A percentile compares a stretch with the other conserved stretches of the same genome.
Evolutionary conservation across 2,888 invertebrate species (phyloP).

Genomic region (Trichogramma dendrolimi): DNA sequence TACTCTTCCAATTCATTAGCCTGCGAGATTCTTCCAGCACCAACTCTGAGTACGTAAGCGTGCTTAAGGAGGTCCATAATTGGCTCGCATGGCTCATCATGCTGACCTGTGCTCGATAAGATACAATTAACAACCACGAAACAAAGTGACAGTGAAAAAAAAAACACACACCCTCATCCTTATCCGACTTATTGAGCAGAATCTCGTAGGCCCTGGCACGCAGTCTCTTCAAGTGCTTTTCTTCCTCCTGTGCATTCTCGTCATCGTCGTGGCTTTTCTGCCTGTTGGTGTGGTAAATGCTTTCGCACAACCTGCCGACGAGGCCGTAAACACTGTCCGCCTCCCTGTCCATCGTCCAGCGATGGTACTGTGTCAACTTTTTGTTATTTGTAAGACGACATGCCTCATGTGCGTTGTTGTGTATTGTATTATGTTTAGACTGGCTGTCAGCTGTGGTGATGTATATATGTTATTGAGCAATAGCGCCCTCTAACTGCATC

Average conservation of each 20-base stretch:
- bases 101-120: slow-evolving; percentile 16
- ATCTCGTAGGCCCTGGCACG: slow-evolving; percentile 44
- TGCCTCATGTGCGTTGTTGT: not conserved
- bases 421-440: not conserved
- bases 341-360: slow-evolving; percentile 32
- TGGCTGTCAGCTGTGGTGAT: too few relatives aligned
- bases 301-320: slow-evolving; percentile 40
- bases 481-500: too few relatives aligned
- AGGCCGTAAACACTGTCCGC: slow-evolving; percentile 41
- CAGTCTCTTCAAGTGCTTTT: slow-evolving; percentile 35
- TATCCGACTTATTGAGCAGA: slow-evolving; percentile 40
- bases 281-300: slow-evolving; percentile 32
- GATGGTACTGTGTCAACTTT: not conserved
- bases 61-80: slow-evolving; percentile 44
- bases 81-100: slow-evolving; percentile 36
- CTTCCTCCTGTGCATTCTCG: slow-evolving; percentile 30
- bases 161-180: slow-evolving; percentile 10
- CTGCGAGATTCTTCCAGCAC: slow-evolving; percentile 31
- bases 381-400: not conserved
- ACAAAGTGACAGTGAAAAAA: not conserved
- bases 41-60: slow-evolving; percentile 38
- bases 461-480: too few relatives aligned
- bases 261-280: slow-evolving; percentile 12
- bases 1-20: slow-evolving; percentile 40
- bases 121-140: slow-evolving; percentile 7